These are phyloP conservation scores for Epizoanthus scotinus DNA, from an alignment of 92 coral and sea anemone genomes.

Conservation along the genomic window DNA sequence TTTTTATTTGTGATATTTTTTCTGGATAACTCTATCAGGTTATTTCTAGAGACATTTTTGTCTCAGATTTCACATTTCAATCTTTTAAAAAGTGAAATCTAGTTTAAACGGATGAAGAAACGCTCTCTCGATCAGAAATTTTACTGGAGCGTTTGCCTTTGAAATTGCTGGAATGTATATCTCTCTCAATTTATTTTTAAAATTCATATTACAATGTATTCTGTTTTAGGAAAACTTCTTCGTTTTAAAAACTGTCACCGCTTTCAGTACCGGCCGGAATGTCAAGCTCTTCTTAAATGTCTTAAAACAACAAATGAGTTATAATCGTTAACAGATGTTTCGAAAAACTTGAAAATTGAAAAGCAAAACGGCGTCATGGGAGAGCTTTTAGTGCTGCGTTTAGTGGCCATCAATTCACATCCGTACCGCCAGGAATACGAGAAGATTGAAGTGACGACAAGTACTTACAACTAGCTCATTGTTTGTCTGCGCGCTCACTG, in stretches of 20 bases:
- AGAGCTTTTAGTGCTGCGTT: slow-evolving; percentile 39
- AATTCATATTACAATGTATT: no score
- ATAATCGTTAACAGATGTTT: slow-evolving; percentile 54
- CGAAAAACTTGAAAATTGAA: background rate
- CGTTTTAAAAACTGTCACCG: slow-evolving; percentile 19
- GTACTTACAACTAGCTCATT: background rate
- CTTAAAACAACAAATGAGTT: slow-evolving; percentile 50
- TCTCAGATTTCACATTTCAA: background rate
- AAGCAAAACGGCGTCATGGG: slow-evolving; percentile 33
- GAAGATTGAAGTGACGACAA: slow-evolving; percentile 26
- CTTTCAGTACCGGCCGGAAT: no score
- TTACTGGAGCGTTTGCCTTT: no score
- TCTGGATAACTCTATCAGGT: slow-evolving; percentile 16
- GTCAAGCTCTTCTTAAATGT: slow-evolving; percentile 48
- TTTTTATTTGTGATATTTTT: background rate
- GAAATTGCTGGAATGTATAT: no score
- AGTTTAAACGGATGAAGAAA: no score
- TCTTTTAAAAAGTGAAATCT: no score
- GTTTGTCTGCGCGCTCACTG: no score
- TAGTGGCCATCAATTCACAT: slow-evolving; percentile 33
- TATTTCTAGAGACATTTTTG: background rate
- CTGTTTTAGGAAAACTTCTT: no score
- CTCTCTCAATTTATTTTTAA: no score
- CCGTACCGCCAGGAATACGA: slow-evolving; percentile 35
- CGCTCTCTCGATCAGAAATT: no score